Percentiles rank a stretch among this genome's conserved stretches.
These are phyloP conservation scores for Andrena bicolor DNA, from an alignment of 2,888 invertebrate species.

Conservation along the genomic window DNA sequence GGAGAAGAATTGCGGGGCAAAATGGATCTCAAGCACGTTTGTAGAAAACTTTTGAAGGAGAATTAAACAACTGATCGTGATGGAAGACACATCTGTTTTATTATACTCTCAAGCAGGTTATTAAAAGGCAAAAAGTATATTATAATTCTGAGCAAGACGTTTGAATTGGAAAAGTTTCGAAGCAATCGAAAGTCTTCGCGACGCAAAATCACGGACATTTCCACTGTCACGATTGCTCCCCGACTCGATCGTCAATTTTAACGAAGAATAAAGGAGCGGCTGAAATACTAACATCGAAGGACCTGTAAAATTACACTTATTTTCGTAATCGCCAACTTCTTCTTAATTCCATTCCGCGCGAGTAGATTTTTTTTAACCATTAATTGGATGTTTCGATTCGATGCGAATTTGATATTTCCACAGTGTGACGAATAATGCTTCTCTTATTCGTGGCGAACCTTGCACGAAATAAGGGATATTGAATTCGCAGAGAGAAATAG, in stretches of 20 bases:
- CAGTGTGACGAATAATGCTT: neutral
- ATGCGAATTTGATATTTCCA: slow-evolving; percentile 9
- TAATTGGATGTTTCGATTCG: slow-evolving; percentile 26
- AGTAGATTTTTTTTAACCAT: neutral
- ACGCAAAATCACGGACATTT: slow-evolving; percentile 17
- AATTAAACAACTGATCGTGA: neutral
- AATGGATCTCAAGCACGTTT: neutral
- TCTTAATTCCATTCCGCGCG: neutral
- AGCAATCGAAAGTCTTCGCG: slow-evolving; percentile 4
- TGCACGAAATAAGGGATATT: slow-evolving; percentile 3
- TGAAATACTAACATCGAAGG: neutral
- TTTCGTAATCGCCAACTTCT: slow-evolving; percentile 9
- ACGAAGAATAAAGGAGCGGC: neutral
- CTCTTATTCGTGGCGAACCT: neutral
- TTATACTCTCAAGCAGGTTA: neutral
- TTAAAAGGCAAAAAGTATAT: slow-evolving; percentile 7
- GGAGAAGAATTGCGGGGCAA: neutral
- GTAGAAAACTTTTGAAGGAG: neutral
- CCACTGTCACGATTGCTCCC: neutral
- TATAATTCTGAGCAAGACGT: slow-evolving; percentile 11
- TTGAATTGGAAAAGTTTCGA: slow-evolving; percentile 35
- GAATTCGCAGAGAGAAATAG: neutral
- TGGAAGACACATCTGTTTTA: neutral
- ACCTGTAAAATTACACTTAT: slow-evolving; percentile 29
- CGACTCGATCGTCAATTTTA: slow-evolving; percentile 8